Percentiles rank a stretch among this genome's conserved stretches.
These are phyloP conservation scores for Erynnis tages DNA, from an alignment of 2,888 invertebrate species.

Conservation along the genomic window DNA sequence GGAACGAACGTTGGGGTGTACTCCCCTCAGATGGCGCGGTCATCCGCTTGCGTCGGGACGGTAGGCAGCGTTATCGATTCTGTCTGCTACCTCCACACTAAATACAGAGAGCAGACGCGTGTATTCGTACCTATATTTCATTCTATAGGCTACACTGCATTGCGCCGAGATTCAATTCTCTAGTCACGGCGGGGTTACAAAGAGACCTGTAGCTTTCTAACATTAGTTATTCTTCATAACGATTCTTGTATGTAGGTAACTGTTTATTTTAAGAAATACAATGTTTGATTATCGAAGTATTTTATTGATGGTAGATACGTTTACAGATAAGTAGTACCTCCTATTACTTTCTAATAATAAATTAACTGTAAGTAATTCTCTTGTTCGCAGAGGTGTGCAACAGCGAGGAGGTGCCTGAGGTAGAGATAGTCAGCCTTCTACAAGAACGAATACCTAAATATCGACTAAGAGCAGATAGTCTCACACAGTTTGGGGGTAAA, in stretches of 20 bases:
- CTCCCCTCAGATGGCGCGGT: constrained; percentile 50
- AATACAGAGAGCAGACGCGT: constrained; percentile 58
- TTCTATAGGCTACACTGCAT: constrained; percentile 37
- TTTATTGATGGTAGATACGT: no score
- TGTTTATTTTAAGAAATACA: constrained; percentile 36
- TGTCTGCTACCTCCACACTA: constrained; percentile 66
- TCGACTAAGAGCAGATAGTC: constrained; percentile 94
- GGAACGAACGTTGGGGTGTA: constrained; percentile 46
- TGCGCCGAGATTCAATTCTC: constrained; percentile 55
- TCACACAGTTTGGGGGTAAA: constrained; percentile 95
- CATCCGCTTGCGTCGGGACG: constrained; percentile 46
- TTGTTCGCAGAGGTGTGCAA: constrained; percentile 92
- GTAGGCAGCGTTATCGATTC: constrained; percentile 65
- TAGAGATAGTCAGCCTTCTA: constrained; percentile 96
- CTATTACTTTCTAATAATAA: not conserved
- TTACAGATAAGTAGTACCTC: not conserved
- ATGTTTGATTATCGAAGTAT: not conserved
- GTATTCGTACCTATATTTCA: constrained; percentile 38
- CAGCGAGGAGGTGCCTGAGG: constrained; percentile 95
- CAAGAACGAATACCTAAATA: constrained; percentile 98
- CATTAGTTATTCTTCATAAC: constrained; percentile 46
- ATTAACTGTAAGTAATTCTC: constrained; percentile 36
- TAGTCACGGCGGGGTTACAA: constrained; percentile 53
- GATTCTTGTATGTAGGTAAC: constrained; percentile 37
- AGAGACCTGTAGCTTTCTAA: constrained; percentile 57